Evolutionary conservation across 2,113 vertebrate species (phyloP), one percentile per base, ranked within the genome.

Genomic region (Hemiprocne comata): DNA sequence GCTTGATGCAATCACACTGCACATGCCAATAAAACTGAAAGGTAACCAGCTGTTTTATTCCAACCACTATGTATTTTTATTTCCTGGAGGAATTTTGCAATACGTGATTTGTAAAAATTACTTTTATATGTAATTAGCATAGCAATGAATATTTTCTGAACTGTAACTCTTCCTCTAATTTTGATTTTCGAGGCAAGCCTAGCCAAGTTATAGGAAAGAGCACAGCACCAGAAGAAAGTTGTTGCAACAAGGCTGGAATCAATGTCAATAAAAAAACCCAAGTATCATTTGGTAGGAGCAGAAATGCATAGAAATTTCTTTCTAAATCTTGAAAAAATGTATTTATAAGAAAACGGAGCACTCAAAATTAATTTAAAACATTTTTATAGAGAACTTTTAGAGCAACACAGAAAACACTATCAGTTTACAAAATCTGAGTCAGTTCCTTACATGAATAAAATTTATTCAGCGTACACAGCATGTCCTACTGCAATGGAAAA

Each of bases 71-170:
- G 9, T 31, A 11, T 10, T 17, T 46, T 50, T 55, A 75, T 87
- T 70, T 80, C 51, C 51, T 85, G 66, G 38, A 94, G 78, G 78
- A 94, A 67, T 90, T 95, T 88, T 95, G 87, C 79, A 94, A 90
- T 55, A 21, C 31, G 36, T 34, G 60, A 71, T 90, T 87, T 95
- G 55, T 85, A 83, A 91, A 91, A 80, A 74, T 88, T 84, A 60
- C 42, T 85, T 91, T 76, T 87, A 42, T 33, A 88, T 50, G 65
- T 67, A 83, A 93, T 87, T 80, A 87, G 24, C 29, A 58, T 16
- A 67, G 72, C 82, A 55, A 74, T 58, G 53, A 93, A 83, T 90
- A 86, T 77, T 94, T 85, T 80, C 90, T 91, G 87, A 80, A 51
- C 64, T 66, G 67, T 57, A 91, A 79, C 58, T 79, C 61, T 85